Evolutionary conservation across 2,888 invertebrate species (phyloP), one percentile per base, ranked within the genome.

Genomic region (Herminia tarsipennalis): DNA sequence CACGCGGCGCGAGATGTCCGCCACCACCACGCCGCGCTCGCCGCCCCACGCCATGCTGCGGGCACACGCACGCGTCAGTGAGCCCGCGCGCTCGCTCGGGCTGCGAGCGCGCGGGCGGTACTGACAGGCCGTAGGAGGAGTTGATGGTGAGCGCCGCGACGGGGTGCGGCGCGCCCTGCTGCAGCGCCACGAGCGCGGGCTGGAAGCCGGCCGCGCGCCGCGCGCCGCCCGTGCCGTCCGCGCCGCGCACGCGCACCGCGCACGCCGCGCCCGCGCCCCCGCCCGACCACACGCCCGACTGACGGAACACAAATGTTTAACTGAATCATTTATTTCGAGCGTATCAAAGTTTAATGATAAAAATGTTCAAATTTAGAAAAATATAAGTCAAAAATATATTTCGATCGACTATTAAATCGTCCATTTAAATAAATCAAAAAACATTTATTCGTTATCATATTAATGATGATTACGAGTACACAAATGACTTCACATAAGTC

Each of bases 41-140:
- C 98, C 98, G 75, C 99, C 99, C 93, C 98, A 99, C 76, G 98
- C 97, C 95, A 99, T 94, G 83, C 99, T 99, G 90, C 1, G 1
- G 9, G n/a, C n/a, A n/a, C n/a, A n/a, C n/a, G n/a, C n/a, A n/a
- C n/a, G n/a, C n/a, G n/a, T n/a, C n/a, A n/a, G n/a, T n/a, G n/a
- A n/a, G n/a, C n/a, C n/a, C n/a, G n/a, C n/a, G n/a, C n/a, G n/a
- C n/a, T n/a, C n/a, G n/a, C n/a, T n/a, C n/a, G n/a, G n/a, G n/a
- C n/a, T n/a, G n/a, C n/a, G n/a, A n/a, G n/a, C n/a, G n/a, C n/a
- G n/a, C n/a, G n/a, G n/a, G n/a, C n/a, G n/a, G 10, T 40, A 95
- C 97, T 96, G 92, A 99, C 99, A 99, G 94, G 88, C 98, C 98
- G 90, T 98, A 99, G 46, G 97, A 97, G 71, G 99, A 98, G 92